Evolutionary conservation across 1,140 invertebrate genomes (phyloP).

Genomic region (Ostrea edulis): DNA sequence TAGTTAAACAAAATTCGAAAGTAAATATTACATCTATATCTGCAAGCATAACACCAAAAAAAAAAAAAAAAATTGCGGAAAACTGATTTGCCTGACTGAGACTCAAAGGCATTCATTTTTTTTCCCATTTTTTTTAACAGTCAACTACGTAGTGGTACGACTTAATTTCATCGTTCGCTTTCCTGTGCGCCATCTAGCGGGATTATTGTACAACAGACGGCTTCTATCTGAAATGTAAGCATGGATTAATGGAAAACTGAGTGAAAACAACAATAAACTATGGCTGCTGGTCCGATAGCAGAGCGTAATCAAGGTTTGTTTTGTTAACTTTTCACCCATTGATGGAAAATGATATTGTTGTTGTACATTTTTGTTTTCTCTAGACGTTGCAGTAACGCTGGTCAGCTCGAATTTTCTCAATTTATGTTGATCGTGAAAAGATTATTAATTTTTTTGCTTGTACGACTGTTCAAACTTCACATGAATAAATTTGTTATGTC

Average conservation of each 20-base stretch:
- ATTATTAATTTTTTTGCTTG: too few species aligned
- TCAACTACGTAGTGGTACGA: not conserved
- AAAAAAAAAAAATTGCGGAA: too few species aligned
- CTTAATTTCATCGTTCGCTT: not conserved
- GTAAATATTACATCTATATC: too few species aligned
- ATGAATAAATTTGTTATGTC: too few species aligned
- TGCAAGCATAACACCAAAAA: too few species aligned
- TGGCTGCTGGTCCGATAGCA: constrained; percentile 97
- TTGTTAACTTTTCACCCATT: not conserved
- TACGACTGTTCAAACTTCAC: not conserved
- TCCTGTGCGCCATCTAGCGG: not conserved
- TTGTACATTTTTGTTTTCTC: not conserved
- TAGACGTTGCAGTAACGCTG: not conserved
- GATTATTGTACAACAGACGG: not conserved
- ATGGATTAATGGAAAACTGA: constrained; percentile 22
- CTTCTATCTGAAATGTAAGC: too few species aligned
- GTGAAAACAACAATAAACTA: constrained; percentile 75
- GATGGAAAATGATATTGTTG: not conserved
- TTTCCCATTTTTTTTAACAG: too few species aligned
- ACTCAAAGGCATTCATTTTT: too few species aligned
- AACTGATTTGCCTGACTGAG: too few species aligned
- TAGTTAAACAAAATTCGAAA: too few species aligned
- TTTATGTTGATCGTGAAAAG: too few species aligned
- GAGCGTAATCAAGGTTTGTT: constrained; percentile 95
- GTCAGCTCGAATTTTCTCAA: not conserved